Base-by-base conservation (phyloP, 2,888 invertebrate species). In the Papilio gigon region DNA sequence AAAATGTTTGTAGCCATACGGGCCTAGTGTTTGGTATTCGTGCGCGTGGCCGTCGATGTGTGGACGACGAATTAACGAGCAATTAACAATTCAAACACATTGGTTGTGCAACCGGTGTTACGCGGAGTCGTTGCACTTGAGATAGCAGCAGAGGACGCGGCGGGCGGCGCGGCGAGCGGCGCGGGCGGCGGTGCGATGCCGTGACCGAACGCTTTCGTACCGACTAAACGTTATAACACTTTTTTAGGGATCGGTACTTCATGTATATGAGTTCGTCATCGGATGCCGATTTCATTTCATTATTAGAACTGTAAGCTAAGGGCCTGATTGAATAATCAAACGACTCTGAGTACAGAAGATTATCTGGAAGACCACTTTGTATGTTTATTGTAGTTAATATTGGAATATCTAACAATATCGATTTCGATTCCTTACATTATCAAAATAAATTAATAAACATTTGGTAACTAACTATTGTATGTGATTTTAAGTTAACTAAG, bases 21-120 rank as follows among this genome's bases (percentile, higher is more conserved):
- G 42, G n/a, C 20, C 33, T n/a, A 12, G 30, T 17, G 56, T 9
- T 58, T 58, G 50, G 59, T 65, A 53, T 56, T 65, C 56, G 47
- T 30, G 44, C 33, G n/a, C 61, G 47, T 47, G 35, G 62, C 37
- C 59, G 33, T 66, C 58, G 14, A 65, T 63, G 30, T 66, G 33
- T 66, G 65, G 67, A 71, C 50, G 61, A 62, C 33, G 62, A 67
- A 62, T 67, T 72, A 72, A 74, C 72, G 70, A 66, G 72, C 73
- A 78, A 77, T 79, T 78, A 77, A 75, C 71, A 73, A 72, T 73
- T 74, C 72, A 74, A 73, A 74, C 67, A 71, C 66, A 68, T 53
- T 67, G 47, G 70, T 77, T 76, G 73, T 73, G 75, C 75, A 77
- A 77, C 75, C 71, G 71, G 71, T 70, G 75, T 73, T 75, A 73